These are phyloP conservation scores for Yponomeuta malinellus DNA, from an alignment of 2,888 invertebrate species.

Conservation along the genomic window DNA sequence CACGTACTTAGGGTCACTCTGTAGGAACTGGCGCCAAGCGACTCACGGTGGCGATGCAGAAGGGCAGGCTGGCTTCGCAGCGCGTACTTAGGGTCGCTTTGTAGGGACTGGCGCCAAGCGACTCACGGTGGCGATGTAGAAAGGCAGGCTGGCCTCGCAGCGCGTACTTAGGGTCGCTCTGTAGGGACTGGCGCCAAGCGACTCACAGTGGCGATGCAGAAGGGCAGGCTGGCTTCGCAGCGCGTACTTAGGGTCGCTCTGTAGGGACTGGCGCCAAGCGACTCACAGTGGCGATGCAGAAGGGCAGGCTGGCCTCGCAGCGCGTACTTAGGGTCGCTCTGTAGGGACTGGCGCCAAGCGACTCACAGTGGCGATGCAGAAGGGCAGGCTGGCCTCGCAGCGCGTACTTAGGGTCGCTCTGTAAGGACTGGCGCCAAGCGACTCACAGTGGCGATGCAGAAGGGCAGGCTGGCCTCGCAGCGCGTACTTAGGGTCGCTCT, in stretches of 20 bases:
- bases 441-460: too few relatives aligned
- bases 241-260: constrained; percentile 85
- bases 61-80: constrained; percentile 20
- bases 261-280: constrained; percentile 36
- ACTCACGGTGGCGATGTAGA: constrained; percentile 79
- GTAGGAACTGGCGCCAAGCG: constrained; percentile 84
- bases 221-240: constrained; percentile 28
- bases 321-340: too few relatives aligned
- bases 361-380: too few relatives aligned
- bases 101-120: constrained; percentile 2
- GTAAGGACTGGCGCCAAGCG: too few relatives aligned
- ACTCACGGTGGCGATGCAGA: constrained; percentile 71
- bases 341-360: too few relatives aligned
- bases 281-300: too few relatives aligned
- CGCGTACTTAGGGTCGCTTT: constrained; percentile 88
- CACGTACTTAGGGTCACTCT: constrained; percentile 87
- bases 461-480: too few relatives aligned
- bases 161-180: constrained; percentile 58
- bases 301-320: too few relatives aligned
- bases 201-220: constrained; percentile 93
- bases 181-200: not conserved
- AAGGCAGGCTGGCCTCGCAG: constrained; percentile 45
- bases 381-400: too few relatives aligned
- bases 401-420: too few relatives aligned
- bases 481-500: too few relatives aligned